A percentile compares a stretch with the other conserved stretches of the same genome.
phyloP scores from a whole-genome alignment of 2,888 invertebrate species.

The Adineta ricciae region DNA sequence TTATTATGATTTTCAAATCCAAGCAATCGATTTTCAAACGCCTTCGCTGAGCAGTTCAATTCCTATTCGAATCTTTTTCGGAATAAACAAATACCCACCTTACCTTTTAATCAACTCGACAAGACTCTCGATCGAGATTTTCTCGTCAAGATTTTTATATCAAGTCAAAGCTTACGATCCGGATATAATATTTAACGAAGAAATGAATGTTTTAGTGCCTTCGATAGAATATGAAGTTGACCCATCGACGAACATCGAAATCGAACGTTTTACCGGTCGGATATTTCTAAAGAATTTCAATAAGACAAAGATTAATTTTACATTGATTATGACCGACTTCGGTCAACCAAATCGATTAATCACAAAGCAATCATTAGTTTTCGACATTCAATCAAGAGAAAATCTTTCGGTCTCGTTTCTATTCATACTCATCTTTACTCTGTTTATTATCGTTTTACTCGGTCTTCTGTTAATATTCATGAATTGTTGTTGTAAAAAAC shows the following conservation, averaged over 20 bases:
- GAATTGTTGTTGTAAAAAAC: background rate
- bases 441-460: background rate
- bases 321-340: background rate
- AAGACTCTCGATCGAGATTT: background rate
- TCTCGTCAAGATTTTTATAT: background rate
- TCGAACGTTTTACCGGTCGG: background rate
- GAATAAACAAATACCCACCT: background rate
- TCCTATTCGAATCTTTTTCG: background rate
- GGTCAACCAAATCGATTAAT: background rate
- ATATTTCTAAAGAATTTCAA: background rate
- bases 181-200: background rate
- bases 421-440: background rate
- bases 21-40: background rate
- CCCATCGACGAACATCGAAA: background rate
- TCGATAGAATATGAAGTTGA: background rate
- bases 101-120: background rate
- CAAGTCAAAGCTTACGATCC: slow-evolving; percentile 1
- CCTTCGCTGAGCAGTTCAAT: background rate
- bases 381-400: background rate
- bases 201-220: background rate
- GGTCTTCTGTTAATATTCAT: background rate
- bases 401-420: background rate
- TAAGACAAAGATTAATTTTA: background rate
- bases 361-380: background rate
- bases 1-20: slow-evolving; percentile 1